Evolutionary conservation across 2,888 invertebrate species (phyloP), one percentile per base, ranked within the genome.

Genomic region (Ennomos fuscantarius): DNA sequence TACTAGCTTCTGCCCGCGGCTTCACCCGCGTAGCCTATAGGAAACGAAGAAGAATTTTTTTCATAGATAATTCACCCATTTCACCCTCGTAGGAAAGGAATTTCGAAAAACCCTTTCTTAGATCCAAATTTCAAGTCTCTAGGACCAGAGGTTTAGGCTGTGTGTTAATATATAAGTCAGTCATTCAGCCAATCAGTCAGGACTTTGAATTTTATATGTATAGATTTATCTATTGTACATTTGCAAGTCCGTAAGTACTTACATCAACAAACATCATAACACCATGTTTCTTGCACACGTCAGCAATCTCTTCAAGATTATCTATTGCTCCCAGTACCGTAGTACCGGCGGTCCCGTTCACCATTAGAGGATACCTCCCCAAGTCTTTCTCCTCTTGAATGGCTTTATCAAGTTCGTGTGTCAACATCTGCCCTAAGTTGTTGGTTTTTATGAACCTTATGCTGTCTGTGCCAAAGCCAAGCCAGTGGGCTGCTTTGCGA

Each of bases 211-310:
- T n/a, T n/a, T n/a, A n/a, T n/a, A n/a, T n/a, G n/a, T n/a, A n/a
- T n/a, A n/a, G n/a, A 15, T 24, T 24, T 24, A 24, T 24, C 3
- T 43, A n/a, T n/a, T n/a, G n/a, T n/a, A 12, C 11, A 9, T 9
- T 10, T 8, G 36, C 36, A 1, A 2, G 8, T 11, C 11, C 11
- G 8, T 24, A 5, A 5, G 24, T 74, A 91, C 94, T 86, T 78
- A 95, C 96, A 89, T 97, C 97, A 62, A 97, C 95, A 82, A 97
- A 97, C 76, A 97, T 84, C 97, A 97, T 97, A 8, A 97, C 75
- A 0, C 87, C 85, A 75, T 96, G 91, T 60, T 93, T 93, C 62
- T 93, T 74, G 72, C 97, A 97, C 9, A 97, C 81, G 51, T 93
- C 93, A 0, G 96, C 95, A 9, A 97, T 93, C 35, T 90, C 89